phyloP scores from a whole-genome alignment of 2,113 vertebrate species.

The Channa maculata region DNA sequence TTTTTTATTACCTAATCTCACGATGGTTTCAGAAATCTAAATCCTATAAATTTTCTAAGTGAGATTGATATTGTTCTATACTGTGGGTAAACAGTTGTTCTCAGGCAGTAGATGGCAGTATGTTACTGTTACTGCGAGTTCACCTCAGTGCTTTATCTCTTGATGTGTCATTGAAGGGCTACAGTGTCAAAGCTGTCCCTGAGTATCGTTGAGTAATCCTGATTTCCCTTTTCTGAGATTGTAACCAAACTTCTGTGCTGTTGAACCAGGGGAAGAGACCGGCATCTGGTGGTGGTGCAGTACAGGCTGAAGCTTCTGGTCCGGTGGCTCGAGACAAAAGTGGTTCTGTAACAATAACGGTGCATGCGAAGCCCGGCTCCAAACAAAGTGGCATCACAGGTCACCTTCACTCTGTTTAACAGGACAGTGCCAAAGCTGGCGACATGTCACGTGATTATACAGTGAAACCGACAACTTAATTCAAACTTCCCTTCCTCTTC shows the following conservation, averaged over 20 bases:
- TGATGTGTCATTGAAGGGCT: too few species aligned
- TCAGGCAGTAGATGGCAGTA: too few species aligned
- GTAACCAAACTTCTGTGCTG: neutral
- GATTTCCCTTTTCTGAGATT: too few species aligned
- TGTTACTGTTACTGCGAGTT: too few species aligned
- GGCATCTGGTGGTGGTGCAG: slow-evolving; percentile 23
- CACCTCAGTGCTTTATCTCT: too few species aligned
- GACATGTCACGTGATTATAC: neutral
- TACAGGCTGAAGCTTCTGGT: slow-evolving; percentile 40
- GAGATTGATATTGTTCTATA: too few species aligned
- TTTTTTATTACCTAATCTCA: too few species aligned
- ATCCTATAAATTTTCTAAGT: too few species aligned
- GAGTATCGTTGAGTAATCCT: too few species aligned
- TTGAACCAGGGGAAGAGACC: slow-evolving; percentile 36
- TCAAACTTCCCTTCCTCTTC: neutral
- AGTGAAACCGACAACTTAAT: neutral
- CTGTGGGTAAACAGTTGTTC: too few species aligned
- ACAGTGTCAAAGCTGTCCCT: too few species aligned
- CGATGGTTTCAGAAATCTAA: too few species aligned
- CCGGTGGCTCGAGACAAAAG: slow-evolving; percentile 82
- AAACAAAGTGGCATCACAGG: slow-evolving; percentile 88
- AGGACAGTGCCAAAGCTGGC: neutral
- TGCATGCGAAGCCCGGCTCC: slow-evolving; percentile 91
- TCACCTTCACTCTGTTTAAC: slow-evolving; percentile 2
- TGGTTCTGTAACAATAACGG: slow-evolving; percentile 81